Evolutionary conservation across 92 coral and sea anemone genomes (phyloP).

Genomic region (Heliopora coerulea): DNA sequence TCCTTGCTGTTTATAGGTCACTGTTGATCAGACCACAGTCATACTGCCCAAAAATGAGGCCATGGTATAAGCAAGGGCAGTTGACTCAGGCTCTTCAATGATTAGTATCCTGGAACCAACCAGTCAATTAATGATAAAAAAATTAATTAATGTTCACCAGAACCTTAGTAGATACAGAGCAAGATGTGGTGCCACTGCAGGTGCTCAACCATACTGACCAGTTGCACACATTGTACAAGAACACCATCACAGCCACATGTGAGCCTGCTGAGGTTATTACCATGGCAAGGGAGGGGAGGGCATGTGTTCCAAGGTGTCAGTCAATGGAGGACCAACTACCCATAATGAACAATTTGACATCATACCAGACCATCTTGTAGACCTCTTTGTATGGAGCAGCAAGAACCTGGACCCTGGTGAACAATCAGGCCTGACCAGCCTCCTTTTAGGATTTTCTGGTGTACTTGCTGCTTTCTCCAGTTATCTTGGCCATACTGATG

Average conservation of each 20-base stretch:
- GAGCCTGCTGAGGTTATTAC: conserved; percentile 38
- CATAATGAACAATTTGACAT: conserved; percentile 5
- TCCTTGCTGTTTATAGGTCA: conserved; percentile 37
- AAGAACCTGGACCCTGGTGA: conserved; percentile 16
- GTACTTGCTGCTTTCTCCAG: conserved; percentile 40
- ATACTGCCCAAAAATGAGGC: conserved; percentile 54
- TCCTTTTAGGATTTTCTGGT: conserved; percentile 30
- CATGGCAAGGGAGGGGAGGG: background rate
- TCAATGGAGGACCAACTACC: conserved; percentile 25
- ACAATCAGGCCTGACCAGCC: conserved; percentile 17
- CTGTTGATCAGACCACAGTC: conserved; percentile 22
- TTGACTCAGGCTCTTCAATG: conserved; percentile 7
- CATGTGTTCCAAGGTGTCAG: conserved; percentile 27
- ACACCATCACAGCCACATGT: conserved; percentile 56
- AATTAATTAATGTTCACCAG: conserved; percentile 51
- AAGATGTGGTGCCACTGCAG: conserved; percentile 37
- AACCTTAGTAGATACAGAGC: conserved; percentile 43
- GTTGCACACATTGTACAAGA: conserved; percentile 43
- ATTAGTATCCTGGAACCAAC: conserved; percentile 51
- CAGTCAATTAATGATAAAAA: conserved; percentile 23
- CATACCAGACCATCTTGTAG: conserved; percentile 35
- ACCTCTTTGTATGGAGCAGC: conserved; percentile 42
- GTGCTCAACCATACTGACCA: conserved; percentile 54
- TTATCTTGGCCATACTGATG: conserved; percentile 45
- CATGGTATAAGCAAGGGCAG: conserved; percentile 44